These are phyloP conservation scores for Coregonus suidteri DNA, from an alignment of 2,797 vertebrate species.

Conservation along the genomic window DNA sequence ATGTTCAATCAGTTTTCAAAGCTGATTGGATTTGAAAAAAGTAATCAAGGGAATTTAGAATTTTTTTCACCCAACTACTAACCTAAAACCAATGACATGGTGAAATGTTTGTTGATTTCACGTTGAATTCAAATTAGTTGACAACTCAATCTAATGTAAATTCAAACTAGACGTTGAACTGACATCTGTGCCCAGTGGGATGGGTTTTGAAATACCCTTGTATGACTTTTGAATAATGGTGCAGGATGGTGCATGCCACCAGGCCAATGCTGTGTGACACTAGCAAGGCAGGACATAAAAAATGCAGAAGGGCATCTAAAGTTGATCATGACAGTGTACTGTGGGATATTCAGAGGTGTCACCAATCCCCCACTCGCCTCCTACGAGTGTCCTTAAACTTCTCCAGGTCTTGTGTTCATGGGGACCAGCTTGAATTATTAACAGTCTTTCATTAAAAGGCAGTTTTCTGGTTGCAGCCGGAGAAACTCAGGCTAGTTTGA, in stretches of 20 bases:
- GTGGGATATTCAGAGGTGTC: slow-evolving; percentile 57
- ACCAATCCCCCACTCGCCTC: slow-evolving; percentile 26
- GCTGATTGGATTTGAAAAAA: no score
- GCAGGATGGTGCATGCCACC: slow-evolving; percentile 22
- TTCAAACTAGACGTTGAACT: no score
- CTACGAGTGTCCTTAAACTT: slow-evolving; percentile 41
- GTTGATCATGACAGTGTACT: slow-evolving; percentile 50
- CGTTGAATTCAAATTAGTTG: no score
- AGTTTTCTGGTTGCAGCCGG: slow-evolving; percentile 49
- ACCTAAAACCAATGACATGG: no score
- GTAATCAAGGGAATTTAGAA: no score
- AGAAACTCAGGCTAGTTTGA: slow-evolving; percentile 36
- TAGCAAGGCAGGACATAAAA: slow-evolving; percentile 51
- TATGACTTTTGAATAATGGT: slow-evolving; percentile 42
- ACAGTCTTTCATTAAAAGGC: slow-evolving; percentile 50
- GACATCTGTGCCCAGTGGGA: no score
- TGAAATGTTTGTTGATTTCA: no score
- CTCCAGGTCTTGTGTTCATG: slow-evolving; percentile 33
- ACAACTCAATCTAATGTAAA: no score
- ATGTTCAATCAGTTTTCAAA: no score
- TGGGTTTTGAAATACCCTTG: slow-evolving; percentile 28
- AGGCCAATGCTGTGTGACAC: slow-evolving; percentile 43
- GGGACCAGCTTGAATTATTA: slow-evolving; percentile 59
- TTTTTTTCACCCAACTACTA: no score
- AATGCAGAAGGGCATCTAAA: slow-evolving; percentile 56